These are phyloP conservation scores for Tetrax tetrax DNA, from an alignment of 2,113 vertebrate genomes.

Conservation along the genomic window DNA sequence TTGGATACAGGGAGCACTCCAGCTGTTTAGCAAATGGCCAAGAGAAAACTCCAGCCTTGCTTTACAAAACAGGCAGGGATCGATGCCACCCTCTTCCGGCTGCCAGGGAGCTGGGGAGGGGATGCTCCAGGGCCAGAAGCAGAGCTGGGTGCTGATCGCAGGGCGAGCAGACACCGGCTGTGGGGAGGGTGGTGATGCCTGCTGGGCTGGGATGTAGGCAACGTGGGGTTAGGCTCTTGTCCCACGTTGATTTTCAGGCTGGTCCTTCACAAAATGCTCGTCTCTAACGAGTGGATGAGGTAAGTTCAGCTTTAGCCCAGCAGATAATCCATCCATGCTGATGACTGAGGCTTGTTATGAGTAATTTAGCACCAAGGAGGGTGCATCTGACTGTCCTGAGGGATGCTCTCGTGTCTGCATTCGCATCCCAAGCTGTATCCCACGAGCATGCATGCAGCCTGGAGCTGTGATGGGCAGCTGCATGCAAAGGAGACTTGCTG, in stretches of 20 bases:
- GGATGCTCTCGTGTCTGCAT: not conserved
- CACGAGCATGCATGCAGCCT: not conserved
- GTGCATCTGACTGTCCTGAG: not conserved
- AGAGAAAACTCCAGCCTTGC: constrained; percentile 34
- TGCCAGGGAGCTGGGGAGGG: not conserved
- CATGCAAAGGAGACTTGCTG: not conserved
- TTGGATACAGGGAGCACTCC: constrained; percentile 67
- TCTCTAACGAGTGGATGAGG: not conserved
- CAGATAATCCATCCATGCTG: not conserved
- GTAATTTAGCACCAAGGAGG: not conserved
- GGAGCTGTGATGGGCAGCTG: not conserved
- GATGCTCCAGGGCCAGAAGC: not conserved
- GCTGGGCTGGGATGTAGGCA: not conserved
- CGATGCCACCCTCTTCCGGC: not conserved
- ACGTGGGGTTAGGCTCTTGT: not conserved
- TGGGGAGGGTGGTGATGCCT: not conserved
- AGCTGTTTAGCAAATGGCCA: constrained; percentile 61
- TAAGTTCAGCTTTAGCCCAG: not conserved
- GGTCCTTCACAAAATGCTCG: not conserved
- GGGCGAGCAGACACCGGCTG: not conserved
- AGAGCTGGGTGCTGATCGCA: not conserved
- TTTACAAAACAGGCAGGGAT: constrained; percentile 17
- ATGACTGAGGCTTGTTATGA: not conserved
- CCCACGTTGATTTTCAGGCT: not conserved
- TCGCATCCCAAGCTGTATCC: not conserved